Evolutionary conservation across 2,888 invertebrate genomes (phyloP).

Genomic region (Tanaodytes sp.): DNA sequence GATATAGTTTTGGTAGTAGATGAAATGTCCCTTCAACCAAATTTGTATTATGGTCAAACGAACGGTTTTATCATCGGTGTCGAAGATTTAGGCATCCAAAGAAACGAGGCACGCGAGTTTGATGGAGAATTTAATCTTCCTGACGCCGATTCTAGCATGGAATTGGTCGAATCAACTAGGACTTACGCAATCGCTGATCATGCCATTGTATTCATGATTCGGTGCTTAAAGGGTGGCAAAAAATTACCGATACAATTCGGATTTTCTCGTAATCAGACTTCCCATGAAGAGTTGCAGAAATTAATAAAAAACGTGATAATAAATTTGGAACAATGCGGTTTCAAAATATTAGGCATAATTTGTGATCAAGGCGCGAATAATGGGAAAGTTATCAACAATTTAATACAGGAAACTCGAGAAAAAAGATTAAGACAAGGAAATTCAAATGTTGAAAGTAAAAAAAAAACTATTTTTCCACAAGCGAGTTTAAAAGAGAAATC

Average conservation of each 20-base stretch:
- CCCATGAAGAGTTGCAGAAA: neutral
- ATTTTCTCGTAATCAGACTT: neutral
- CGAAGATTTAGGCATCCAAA: conserved; percentile 17
- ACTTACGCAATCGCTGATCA: conserved; percentile 19
- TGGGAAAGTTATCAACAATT: neutral
- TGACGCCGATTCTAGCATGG: neutral
- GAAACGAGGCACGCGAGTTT: no score
- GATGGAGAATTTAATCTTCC: neutral
- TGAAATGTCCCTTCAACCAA: conserved; percentile 12
- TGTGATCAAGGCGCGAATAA: conserved; percentile 15
- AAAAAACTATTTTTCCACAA: no score
- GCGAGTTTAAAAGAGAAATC: no score
- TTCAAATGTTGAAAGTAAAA: neutral
- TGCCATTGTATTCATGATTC: conserved; percentile 14
- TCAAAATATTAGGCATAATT: conserved; percentile 3
- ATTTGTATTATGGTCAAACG: conserved; percentile 15
- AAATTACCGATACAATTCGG: conserved; percentile 10
- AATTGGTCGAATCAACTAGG: neutral
- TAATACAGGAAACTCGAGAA: neutral
- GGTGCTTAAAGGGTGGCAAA: neutral
- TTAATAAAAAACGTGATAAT: neutral
- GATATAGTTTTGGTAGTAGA: conserved; percentile 5
- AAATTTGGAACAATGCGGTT: conserved; percentile 12
- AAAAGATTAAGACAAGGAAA: conserved; percentile 2
- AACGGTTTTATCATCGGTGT: conserved; percentile 13